Percentiles rank a stretch among this genome's conserved stretches.
Conservation (phyloP, 2,797 vertebrate species). For the Oryzias sinensis region DNA sequence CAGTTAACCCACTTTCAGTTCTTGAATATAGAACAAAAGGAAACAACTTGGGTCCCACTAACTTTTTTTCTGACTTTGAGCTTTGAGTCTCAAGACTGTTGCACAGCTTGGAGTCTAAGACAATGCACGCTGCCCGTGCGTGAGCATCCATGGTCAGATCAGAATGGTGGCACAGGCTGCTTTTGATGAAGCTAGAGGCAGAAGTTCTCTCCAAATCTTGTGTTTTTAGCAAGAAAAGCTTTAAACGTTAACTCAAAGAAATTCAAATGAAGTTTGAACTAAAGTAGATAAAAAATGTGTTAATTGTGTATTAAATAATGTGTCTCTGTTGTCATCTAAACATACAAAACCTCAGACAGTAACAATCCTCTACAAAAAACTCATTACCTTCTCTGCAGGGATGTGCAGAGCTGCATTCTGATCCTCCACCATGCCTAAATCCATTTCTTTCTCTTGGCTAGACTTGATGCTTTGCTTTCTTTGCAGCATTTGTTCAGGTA, state of each 20-base stretch:
- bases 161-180: conserved; percentile 20
- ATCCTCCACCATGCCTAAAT: conserved; percentile 54
- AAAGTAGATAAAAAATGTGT: conserved; percentile 7
- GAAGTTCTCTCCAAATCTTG: conserved; percentile 7
- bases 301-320: conserved; percentile 18
- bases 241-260: conserved; percentile 10
- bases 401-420: conserved; percentile 45
- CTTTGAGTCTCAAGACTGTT: conserved; percentile 15
- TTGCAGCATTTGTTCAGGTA: conserved; percentile 40
- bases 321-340: neutral
- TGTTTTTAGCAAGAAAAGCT: conserved; percentile 8
- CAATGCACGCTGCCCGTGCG: conserved; percentile 27
- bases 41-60: conserved; percentile 46
- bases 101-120: conserved; percentile 38
- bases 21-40: conserved; percentile 44
- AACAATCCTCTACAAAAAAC: conserved; percentile 57
- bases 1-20: conserved; percentile 59
- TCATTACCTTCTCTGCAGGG: conserved; percentile 61
- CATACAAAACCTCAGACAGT: conserved; percentile 18
- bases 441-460: conserved; percentile 47
- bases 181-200: conserved; percentile 15
- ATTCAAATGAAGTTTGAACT: neutral
- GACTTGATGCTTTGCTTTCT: conserved; percentile 40
- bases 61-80: conserved; percentile 29
- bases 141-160: conserved; percentile 37